These are phyloP conservation scores for Zeugodacus cucurbitae DNA, from an alignment of 1,140 invertebrate genomes.

Conservation along the genomic window DNA sequence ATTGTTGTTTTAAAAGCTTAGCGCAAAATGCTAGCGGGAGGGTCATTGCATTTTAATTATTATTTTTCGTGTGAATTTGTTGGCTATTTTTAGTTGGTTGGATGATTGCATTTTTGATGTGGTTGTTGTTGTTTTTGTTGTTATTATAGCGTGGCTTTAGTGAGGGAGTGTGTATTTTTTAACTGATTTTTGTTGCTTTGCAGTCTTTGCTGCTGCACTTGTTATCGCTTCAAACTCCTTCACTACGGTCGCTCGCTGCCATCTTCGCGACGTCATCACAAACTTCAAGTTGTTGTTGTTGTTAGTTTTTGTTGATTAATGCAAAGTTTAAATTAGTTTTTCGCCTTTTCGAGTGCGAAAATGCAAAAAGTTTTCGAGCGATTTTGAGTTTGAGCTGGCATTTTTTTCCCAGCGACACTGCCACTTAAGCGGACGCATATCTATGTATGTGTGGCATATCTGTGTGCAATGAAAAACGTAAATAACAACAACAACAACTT, in stretches of 20 bases:
- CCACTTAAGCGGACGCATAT: not conserved
- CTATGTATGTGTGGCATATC: not conserved
- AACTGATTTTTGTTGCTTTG: not conserved
- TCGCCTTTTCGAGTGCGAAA: constrained; percentile 38
- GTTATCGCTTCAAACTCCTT: not conserved
- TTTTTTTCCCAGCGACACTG: not conserved
- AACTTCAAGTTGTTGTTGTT: constrained; percentile 33
- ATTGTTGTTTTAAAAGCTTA: constrained; percentile 16
- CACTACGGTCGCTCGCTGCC: not conserved
- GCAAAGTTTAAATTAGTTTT: constrained; percentile 42
- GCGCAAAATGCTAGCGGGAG: not conserved
- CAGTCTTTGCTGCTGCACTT: not conserved
- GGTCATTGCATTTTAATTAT: not conserved
- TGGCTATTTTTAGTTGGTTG: not conserved
- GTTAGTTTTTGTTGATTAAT: constrained; percentile 35
- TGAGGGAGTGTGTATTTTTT: not conserved
- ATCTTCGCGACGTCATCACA: not conserved
- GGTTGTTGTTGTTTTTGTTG: not conserved
- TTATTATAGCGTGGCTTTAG: not conserved
- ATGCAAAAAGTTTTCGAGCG: constrained; percentile 35
- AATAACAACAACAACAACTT: not conserved
- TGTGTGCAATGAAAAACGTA: not conserved
- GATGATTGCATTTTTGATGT: not conserved
- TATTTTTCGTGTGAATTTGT: not conserved
- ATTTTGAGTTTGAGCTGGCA: not conserved